These are phyloP conservation scores for Spinus olivaceus DNA, from an alignment of 2,797 vertebrate genomes.

Conservation along the genomic window DNA sequence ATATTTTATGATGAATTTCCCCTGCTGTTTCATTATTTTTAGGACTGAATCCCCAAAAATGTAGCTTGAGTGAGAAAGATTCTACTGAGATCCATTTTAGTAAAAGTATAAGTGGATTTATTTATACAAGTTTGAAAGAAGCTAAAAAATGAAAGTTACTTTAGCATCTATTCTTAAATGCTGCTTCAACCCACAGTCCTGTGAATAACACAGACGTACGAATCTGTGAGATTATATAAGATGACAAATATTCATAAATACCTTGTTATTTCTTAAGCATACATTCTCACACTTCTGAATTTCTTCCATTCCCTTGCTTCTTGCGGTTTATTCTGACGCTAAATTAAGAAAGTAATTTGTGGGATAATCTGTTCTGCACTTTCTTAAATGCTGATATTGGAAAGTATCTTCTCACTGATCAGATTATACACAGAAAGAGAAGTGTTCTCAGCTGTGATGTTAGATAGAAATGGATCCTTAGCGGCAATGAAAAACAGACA, in stretches of 20 bases:
- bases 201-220: not conserved
- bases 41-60: not conserved
- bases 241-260: not conserved
- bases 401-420: not conserved
- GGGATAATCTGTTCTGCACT: not conserved
- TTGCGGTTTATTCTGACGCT: not conserved
- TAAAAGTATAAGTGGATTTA: not conserved
- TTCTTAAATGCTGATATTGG: not conserved
- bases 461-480: not conserved
- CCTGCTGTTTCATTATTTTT: not conserved
- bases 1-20: not conserved
- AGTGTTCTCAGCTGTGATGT: not conserved
- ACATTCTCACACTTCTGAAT: not conserved
- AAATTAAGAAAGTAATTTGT: not conserved
- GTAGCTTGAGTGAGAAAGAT: not conserved
- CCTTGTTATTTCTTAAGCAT: not conserved
- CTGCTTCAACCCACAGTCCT: not conserved
- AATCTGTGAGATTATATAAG: not conserved
- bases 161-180: not conserved
- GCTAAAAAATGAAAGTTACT: not conserved
- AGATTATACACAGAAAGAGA: not conserved
- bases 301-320: not conserved
- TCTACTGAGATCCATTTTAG: not conserved
- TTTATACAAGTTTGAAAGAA: not conserved
- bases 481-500: not conserved